Base-by-base conservation (phyloP, 2,888 invertebrate species). In the Mythimna loreyi region DNA sequence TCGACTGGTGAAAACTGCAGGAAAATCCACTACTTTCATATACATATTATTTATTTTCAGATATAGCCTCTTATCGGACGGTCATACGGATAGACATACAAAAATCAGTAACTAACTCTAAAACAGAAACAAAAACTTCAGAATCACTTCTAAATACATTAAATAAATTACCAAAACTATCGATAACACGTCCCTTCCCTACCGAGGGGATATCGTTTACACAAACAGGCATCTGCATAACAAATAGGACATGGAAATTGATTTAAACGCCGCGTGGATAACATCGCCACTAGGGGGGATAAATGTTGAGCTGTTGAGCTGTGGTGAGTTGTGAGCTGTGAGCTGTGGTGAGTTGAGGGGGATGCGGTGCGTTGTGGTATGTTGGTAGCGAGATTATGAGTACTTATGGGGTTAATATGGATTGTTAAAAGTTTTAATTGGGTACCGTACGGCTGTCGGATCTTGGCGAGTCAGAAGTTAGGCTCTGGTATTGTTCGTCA, bases 201-300 rank as follows among this genome's bases (percentile, higher is more conserved):
- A 86, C 8, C 62, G 60, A n/a, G 56, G 66, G 81, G 72, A 49
- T 79, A 73, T 45, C 72, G 68, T 70, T 80, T 80, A 75, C 77
- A 68, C 78, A 81, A 75, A 71, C 72, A 59, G 72, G 79, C 89
- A 94, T 94, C 92, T 91, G 89, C 93, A 94, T 93, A 83, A 91
- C 93, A 93, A 93, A 86, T 80, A 76, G 69, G 69, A 89, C 93
- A 92, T 87, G 92, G 88, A 91, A 93, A 94, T 94, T 89, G 92
- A 93, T 93, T 94, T 93, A 93, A 91, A 87, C 88, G 91, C 87
- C 91, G 90, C 91, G 90, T 86, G 82, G 60, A 85, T 83, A 75
- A 60, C 61, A 55, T 75, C 67, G 13, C 33, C 59, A 52, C 59
- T 62, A 65, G 70, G 70, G 62, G 72, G 72, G 66, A 13, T 66